phyloP scores from a whole-genome alignment of 2,797 vertebrate genomes.

The Phoebastria nigripes region DNA sequence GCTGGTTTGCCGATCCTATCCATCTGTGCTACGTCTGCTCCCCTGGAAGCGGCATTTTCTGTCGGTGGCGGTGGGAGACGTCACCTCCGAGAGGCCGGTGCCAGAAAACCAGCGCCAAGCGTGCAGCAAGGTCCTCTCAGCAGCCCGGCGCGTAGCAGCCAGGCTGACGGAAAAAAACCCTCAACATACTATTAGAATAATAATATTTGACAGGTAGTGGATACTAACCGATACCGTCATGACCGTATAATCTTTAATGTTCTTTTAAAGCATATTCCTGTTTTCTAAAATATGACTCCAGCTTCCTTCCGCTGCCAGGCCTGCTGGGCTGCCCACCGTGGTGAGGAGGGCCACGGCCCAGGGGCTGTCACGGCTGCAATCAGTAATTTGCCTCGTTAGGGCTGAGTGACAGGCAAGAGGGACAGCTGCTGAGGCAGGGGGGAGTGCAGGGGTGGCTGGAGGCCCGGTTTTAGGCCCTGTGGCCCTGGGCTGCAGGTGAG shows the following conservation, averaged over 20 bases:
- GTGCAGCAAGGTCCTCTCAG: background rate
- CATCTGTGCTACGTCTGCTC: background rate
- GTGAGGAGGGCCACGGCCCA: accelerated
- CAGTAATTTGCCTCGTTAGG: accelerated
- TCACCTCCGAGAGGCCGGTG: background rate
- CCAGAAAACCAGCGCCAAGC: background rate
- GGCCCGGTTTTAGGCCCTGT: accelerated
- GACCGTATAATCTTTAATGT: background rate
- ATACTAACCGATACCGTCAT: background rate
- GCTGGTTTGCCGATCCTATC: background rate
- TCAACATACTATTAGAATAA: background rate
- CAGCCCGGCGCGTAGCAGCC: background rate
- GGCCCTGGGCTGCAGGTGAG: background rate
- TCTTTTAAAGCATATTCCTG: background rate
- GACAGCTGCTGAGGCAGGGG: accelerated
- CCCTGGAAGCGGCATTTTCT: background rate
- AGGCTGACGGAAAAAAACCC: background rate
- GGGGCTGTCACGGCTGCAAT: background rate
- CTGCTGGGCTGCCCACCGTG: accelerated
- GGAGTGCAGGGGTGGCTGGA: accelerated
- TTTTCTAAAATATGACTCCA: background rate
- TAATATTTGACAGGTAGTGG: background rate
- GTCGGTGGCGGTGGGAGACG: background rate
- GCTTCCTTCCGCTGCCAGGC: background rate
- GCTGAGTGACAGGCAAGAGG: background rate